A percentile compares a stretch with the other conserved stretches of the same genome.
Conservation (phyloP, 2,888 invertebrate genomes). For the Hecatera dysodea region DNA sequence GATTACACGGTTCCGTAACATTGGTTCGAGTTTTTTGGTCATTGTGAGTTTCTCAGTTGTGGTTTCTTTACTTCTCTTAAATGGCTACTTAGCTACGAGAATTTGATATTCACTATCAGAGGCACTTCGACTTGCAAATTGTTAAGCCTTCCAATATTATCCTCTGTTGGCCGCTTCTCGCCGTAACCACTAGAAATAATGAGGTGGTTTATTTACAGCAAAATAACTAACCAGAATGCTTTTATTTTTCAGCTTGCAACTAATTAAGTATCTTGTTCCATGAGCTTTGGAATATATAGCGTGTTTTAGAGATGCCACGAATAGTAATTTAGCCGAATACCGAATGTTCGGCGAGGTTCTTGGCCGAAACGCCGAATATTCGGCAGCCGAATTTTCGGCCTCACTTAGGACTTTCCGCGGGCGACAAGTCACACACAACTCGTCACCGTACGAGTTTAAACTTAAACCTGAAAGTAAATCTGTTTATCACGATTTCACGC, state of each 20-base stretch:
- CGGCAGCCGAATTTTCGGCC: no score
- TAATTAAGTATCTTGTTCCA: constrained; percentile 32
- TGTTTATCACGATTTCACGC: no score
- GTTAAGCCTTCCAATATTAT: not conserved
- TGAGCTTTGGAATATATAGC: constrained; percentile 3
- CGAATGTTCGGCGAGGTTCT: no score
- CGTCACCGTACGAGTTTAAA: no score
- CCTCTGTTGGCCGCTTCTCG: not conserved
- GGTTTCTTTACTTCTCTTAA: not conserved
- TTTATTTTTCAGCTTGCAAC: constrained; percentile 24
- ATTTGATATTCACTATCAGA: not conserved
- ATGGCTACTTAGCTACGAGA: not conserved
- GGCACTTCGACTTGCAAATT: constrained; percentile 5
- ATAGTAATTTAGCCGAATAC: no score
- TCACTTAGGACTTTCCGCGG: no score
- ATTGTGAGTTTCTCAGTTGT: not conserved
- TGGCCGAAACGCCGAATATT: no score
- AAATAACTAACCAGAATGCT: constrained; percentile 8
- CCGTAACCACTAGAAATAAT: constrained; percentile 9
- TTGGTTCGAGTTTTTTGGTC: not conserved
- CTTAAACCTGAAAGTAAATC: no score
- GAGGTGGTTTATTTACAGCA: not conserved
- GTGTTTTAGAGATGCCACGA: no score
- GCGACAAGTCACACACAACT: no score
- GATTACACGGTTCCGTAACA: no score